Conservation (phyloP, 2,113 vertebrate genomes). For the Myxocyprinus asiaticus region DNA sequence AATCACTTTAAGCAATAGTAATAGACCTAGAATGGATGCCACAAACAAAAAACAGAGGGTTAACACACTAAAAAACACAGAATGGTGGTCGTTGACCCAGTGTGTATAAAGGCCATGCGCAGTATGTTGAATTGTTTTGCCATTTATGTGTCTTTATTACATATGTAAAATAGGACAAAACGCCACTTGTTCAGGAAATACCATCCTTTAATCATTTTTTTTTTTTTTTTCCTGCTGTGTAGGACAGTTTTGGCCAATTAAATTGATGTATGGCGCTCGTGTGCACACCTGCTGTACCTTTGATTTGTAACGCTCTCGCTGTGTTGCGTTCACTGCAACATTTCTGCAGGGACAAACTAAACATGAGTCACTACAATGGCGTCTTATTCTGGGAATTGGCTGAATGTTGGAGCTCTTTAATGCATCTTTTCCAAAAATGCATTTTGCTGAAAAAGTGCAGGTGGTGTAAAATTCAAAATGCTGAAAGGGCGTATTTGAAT, state of each 20-base stretch:
- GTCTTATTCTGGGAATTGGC: not conserved
- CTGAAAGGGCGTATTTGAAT: not conserved
- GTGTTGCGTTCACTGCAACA: not conserved
- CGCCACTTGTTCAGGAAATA: conserved; percentile 7
- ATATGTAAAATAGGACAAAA: not conserved
- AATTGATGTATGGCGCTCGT: conserved; percentile 40
- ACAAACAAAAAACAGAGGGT: too few species aligned
- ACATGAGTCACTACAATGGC: conserved; percentile 25
- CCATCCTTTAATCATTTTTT: conserved; percentile 30
- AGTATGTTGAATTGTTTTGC: not conserved
- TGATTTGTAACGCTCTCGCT: conserved; percentile 20
- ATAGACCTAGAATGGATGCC: too few species aligned
- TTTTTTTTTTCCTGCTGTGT: conserved; percentile 35
- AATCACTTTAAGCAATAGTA: too few species aligned
- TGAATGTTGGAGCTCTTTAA: not conserved
- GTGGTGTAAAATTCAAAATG: not conserved
- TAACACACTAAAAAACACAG: not conserved
- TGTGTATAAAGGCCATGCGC: not conserved
- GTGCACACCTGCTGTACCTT: conserved; percentile 22
- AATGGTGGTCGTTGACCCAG: too few species aligned
- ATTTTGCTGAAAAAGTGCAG: not conserved
- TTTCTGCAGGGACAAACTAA: not conserved
- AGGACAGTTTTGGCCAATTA: conserved; percentile 44
- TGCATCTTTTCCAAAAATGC: not conserved
- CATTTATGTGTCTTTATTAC: not conserved